Evolutionary conservation across 2,888 invertebrate genomes (phyloP).

Genomic region (Trachelus iudaicus): DNA sequence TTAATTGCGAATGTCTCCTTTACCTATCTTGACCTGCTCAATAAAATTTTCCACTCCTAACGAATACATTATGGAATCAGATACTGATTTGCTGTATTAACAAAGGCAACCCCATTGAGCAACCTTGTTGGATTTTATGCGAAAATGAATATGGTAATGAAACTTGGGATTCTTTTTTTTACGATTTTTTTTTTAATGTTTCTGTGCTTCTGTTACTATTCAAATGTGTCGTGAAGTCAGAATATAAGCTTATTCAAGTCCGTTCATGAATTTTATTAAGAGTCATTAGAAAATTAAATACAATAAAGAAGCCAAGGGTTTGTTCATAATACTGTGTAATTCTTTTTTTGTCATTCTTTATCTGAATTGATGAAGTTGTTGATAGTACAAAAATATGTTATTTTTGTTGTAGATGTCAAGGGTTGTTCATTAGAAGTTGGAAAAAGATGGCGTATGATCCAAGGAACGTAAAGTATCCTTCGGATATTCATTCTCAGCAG

Average conservation of each 20-base stretch:
- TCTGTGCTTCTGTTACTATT: not conserved
- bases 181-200: not conserved
- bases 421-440: not conserved
- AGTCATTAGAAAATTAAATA: not conserved
- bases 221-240: not conserved
- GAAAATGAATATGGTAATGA: not conserved
- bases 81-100: slow-evolving; percentile 8
- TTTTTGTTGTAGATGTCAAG: not conserved
- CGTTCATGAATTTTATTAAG: not conserved
- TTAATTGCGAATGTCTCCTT: slow-evolving; percentile 12
- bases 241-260: not conserved
- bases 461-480: slow-evolving; percentile 52
- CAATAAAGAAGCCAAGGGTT: not conserved
- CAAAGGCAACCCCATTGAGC: not conserved
- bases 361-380: not conserved
- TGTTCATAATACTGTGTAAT: not conserved
- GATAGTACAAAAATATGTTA: not conserved
- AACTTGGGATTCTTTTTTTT: not conserved
- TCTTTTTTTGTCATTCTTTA: not conserved
- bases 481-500: slow-evolving; percentile 44
- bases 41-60: slow-evolving; percentile 27
- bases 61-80: not conserved
- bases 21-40: slow-evolving; percentile 50
- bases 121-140: not conserved
- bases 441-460: slow-evolving; percentile 57